Evolutionary conservation across 2,888 invertebrate genomes (phyloP).

Genomic region (Acronicta psi): DNA sequence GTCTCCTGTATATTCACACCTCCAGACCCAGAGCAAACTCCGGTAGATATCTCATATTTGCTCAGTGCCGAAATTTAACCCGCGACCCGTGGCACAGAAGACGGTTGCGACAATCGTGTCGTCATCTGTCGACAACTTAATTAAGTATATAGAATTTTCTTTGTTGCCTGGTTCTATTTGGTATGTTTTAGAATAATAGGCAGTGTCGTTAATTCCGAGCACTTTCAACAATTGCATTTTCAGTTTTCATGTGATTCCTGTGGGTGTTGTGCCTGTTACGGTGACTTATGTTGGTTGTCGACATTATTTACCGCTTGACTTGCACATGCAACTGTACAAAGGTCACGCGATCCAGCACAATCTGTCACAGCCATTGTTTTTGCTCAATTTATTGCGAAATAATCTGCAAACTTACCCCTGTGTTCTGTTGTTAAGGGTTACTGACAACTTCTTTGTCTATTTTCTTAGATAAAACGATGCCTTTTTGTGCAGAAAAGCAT

Average conservation of each 20-base stretch:
- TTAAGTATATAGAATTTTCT: too few species aligned
- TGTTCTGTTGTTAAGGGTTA: constrained; percentile 5
- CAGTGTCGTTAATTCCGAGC: neutral
- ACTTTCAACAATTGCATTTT: constrained; percentile 14
- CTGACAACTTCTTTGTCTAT: neutral
- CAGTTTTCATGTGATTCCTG: constrained; percentile 11
- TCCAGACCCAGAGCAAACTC: too few species aligned
- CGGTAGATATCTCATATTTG: too few species aligned
- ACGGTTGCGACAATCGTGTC: too few species aligned
- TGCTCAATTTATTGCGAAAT: constrained; percentile 22
- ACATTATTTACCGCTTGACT: constrained; percentile 27
- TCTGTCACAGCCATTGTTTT: constrained; percentile 43
- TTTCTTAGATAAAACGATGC: constrained; percentile 11
- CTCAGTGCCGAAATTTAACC: too few species aligned
- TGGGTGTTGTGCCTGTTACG: constrained; percentile 11
- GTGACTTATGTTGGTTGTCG: constrained; percentile 28
- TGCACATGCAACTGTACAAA: constrained; percentile 41
- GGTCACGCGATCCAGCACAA: constrained; percentile 37
- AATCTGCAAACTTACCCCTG: constrained; percentile 9
- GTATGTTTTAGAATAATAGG: neutral
- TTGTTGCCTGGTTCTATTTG: neutral
- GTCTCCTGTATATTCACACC: too few species aligned
- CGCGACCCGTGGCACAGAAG: too few species aligned
- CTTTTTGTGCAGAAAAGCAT: too few species aligned
- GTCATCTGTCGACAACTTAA: too few species aligned